These are phyloP conservation scores for Lamproptera curius DNA, from an alignment of 2,888 invertebrate genomes.

Conservation along the genomic window DNA sequence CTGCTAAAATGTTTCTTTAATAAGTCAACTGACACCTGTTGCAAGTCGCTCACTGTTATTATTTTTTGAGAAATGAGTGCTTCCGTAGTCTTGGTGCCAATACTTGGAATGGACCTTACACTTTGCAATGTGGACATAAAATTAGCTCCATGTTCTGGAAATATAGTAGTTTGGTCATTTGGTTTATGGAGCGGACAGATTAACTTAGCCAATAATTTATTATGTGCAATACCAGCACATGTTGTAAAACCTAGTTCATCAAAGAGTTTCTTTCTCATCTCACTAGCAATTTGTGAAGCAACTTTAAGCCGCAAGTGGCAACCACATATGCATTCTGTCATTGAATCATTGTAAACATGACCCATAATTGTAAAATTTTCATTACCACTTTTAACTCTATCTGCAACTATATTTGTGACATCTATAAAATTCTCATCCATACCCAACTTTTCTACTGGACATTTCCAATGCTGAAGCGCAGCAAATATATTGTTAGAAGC, in stretches of 20 bases:
- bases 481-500: conserved; percentile 87
- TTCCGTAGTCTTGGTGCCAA: conserved; percentile 84
- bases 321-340: conserved; percentile 84
- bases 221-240: conserved; percentile 90
- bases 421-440: conserved; percentile 93
- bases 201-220: conserved; percentile 90
- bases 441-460: conserved; percentile 87
- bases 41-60: conserved; percentile 82
- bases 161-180: conserved; percentile 88
- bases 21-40: conserved; percentile 76
- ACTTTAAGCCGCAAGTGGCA: conserved; percentile 83
- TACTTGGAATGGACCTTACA: conserved; percentile 84
- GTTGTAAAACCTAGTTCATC: conserved; percentile 85
- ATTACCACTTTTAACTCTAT: conserved; percentile 62
- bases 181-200: conserved; percentile 86
- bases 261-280: conserved; percentile 84
- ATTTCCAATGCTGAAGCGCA: conserved; percentile 83
- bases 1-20: conserved; percentile 81
- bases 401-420: conserved; percentile 82
- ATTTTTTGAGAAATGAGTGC: conserved; percentile 82
- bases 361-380: conserved; percentile 65
- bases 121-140: conserved; percentile 82
- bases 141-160: conserved; percentile 81
- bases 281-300: conserved; percentile 86
- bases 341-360: conserved; percentile 76